Conservation (phyloP, 1,140 invertebrate genomes). For the Ips nitidus region DNA sequence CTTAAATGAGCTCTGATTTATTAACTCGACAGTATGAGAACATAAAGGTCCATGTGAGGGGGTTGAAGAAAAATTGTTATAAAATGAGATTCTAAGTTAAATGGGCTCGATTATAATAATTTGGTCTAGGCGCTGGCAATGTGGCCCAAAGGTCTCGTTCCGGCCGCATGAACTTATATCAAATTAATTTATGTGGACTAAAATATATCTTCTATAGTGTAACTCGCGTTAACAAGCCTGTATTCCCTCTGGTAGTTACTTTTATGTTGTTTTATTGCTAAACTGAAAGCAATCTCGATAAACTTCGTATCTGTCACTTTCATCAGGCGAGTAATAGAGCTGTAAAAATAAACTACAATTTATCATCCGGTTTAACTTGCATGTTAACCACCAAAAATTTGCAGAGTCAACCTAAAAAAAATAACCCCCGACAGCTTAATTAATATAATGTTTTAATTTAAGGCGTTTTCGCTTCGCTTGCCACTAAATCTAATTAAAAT, state of each 20-base stretch:
- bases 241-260: not conserved
- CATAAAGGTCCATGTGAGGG: not conserved
- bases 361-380: slow-evolving; percentile 21
- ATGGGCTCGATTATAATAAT: not conserved
- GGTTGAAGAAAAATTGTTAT: not conserved
- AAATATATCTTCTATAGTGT: slow-evolving; percentile 5
- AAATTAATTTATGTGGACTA: slow-evolving; percentile 1
- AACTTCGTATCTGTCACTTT: not conserved
- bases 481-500: slow-evolving; percentile 34
- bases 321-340: slow-evolving; percentile 15
- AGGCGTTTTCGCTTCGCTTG: slow-evolving; percentile 21
- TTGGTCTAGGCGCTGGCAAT: not conserved
- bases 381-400: slow-evolving; percentile 26
- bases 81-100: not conserved
- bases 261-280: not conserved
- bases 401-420: slow-evolving; percentile 26
- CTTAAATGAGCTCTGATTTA: not conserved
- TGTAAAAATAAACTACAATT: slow-evolving; percentile 26
- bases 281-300: not conserved
- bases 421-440: slow-evolving; percentile 25
- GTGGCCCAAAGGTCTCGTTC: slow-evolving; percentile 4
- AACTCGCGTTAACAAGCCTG: not conserved
- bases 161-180: not conserved
- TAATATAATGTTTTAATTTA: slow-evolving; percentile 35
- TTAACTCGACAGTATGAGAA: not conserved